Percentiles rank a stretch among this genome's conserved stretches.
Conservation (phyloP, 92 coral and sea anemone genomes). For the Epizoanthus ramosus region DNA sequence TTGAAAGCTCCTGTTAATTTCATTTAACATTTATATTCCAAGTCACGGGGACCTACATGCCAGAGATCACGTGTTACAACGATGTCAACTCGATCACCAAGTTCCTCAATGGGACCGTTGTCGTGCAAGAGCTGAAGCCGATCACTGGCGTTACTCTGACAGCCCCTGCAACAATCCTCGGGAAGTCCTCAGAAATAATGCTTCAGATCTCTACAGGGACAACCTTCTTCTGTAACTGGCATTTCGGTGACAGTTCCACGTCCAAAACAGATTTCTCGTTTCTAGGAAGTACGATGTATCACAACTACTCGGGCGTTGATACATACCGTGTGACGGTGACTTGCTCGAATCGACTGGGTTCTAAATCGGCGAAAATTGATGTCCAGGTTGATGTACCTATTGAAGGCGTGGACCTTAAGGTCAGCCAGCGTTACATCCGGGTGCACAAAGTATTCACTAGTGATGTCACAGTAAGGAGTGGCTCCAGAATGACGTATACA, state of each 20-base stretch:
- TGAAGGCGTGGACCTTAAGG: slow-evolving; percentile 56
- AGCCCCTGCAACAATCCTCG: slow-evolving; percentile 60
- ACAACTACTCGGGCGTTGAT: slow-evolving; percentile 60
- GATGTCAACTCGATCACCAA: slow-evolving; percentile 77
- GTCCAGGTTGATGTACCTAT: slow-evolving; percentile 81
- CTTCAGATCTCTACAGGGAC: slow-evolving; percentile 74
- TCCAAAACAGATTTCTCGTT: slow-evolving; percentile 67
- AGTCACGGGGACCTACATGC: slow-evolving; percentile 70
- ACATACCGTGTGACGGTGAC: slow-evolving; percentile 67
- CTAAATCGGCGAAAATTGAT: slow-evolving; percentile 36
- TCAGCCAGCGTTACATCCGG: slow-evolving; percentile 62
- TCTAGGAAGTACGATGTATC: slow-evolving; percentile 47
- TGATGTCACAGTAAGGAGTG: slow-evolving; percentile 62
- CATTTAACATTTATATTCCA: neutral
- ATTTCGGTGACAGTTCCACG: slow-evolving; percentile 78
- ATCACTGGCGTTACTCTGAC: slow-evolving; percentile 64
- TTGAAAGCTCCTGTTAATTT: neutral
- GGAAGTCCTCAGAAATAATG: slow-evolving; percentile 57
- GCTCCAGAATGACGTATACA: slow-evolving; percentile 71
- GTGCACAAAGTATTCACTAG: slow-evolving; percentile 61
- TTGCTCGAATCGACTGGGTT: slow-evolving; percentile 79
- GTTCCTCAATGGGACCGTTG: slow-evolving; percentile 71
- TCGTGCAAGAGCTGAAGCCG: slow-evolving; percentile 64
- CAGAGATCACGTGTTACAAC: slow-evolving; percentile 77
- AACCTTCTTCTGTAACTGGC: slow-evolving; percentile 66